Evolutionary conservation across 2,797 vertebrate genomes (phyloP), one percentile per base, ranked within the genome.

Genomic region (Aldrovandia affinis): DNA sequence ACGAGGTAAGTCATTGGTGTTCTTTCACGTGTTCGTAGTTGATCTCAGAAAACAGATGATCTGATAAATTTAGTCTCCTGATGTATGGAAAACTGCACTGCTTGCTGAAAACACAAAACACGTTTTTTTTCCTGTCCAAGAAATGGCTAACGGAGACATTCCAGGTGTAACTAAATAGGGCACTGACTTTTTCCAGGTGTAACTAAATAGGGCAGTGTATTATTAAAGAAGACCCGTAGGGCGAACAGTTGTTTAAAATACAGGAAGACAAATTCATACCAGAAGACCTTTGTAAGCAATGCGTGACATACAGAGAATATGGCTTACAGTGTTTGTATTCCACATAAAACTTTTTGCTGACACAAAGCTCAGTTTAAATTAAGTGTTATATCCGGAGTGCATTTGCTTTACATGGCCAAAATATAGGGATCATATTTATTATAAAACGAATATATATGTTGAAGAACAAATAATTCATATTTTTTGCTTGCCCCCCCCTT

Each of bases 161-260:
- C 73, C 73, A 77, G 73, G 73, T 77, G 73, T 77, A 77, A 47
- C 73, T 77, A 77, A 77, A 47, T 77, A 77, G 73, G 42, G 20
- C 73, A 77, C 39, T 47, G 42, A 77, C 42, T 25, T 77, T 25
- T 77, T 47, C 73, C 73, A 77, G 73, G 18, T 77, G 73, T 77
- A 77, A 47, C 73, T 47, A 77, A 77, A 47, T 77, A 77, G 73
- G 42, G 1, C 73, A 77, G 73, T 77, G 73, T 47, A 77, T 77
- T 77, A 77, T 77, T 77, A 44, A 77, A 77, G 73, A 77, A 44
- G 18, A 77, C 39, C 42, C 73, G 47, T 47, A 44, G 73, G 73
- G 42, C 25, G 30, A 44, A 14, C 42, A 77, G 73, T 47, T 22
- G 42, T 77, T 44, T 77, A n/a, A 77, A 77, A 22, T 25, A 77